Evolutionary conservation across 2,888 invertebrate species (phyloP).

Genomic region (Plebejus argus): DNA sequence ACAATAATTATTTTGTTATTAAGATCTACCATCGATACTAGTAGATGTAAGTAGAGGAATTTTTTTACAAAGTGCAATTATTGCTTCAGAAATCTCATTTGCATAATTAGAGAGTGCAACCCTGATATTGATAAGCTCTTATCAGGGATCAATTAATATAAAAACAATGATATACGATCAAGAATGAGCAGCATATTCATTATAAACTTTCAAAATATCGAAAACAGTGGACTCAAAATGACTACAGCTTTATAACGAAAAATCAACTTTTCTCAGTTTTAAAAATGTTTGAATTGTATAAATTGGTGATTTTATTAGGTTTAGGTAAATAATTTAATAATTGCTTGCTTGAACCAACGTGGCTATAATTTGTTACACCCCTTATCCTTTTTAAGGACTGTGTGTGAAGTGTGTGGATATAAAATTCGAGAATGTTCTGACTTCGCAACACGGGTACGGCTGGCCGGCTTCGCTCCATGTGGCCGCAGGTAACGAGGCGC

Average conservation of each 20-base stretch:
- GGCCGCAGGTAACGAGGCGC: constrained; percentile 60
- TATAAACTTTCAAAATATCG: not conserved
- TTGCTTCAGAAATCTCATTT: not conserved
- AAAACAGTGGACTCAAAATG: not conserved
- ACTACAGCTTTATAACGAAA: not conserved
- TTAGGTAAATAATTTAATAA: not conserved
- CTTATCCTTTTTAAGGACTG: constrained; percentile 17
- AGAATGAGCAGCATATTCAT: not conserved
- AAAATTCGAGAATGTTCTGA: constrained; percentile 53
- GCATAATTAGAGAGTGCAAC: not conserved
- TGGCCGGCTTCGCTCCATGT: constrained; percentile 61
- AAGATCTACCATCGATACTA: no score
- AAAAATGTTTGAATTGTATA: not conserved
- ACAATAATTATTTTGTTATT: no score
- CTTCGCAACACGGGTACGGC: constrained; percentile 64
- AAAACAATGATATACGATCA: not conserved
- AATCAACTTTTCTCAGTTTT: not conserved
- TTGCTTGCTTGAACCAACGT: not conserved
- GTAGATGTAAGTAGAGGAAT: not conserved
- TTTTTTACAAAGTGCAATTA: not conserved
- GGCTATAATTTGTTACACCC: not conserved
- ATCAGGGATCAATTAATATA: not conserved
- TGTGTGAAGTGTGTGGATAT: constrained; percentile 43
- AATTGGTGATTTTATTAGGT: not conserved
- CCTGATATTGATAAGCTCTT: not conserved